These are phyloP conservation scores for Salpingus planirostris DNA, from an alignment of 2,888 invertebrate species.

Conservation along the genomic window DNA sequence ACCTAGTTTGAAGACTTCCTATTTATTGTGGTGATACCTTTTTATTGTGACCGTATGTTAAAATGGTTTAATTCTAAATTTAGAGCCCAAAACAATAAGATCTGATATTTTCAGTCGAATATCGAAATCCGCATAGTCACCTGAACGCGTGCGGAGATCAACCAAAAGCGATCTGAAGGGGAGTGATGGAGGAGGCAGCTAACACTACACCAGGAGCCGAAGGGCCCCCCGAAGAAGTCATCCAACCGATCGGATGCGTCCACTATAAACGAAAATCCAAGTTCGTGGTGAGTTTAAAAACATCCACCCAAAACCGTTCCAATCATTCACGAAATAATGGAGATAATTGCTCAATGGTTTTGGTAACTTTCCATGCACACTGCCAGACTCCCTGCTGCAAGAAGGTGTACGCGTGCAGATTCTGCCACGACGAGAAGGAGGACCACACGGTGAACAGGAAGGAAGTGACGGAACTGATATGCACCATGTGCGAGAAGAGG, in stretches of 20 bases:
- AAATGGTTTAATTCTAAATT: no score
- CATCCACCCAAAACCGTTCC: no score
- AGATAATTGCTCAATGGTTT: background rate
- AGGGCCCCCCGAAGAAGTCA: conserved; percentile 40
- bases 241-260: conserved; percentile 59
- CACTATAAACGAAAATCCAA: conserved; percentile 80
- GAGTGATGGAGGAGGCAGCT: conserved; percentile 23
- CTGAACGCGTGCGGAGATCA: no score
- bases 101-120: no score
- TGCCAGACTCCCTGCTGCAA: conserved; percentile 82
- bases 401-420: conserved; percentile 79
- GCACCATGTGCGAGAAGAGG: conserved; percentile 69
- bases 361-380: conserved; percentile 1
- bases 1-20: no score
- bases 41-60: no score
- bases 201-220: conserved; percentile 32
- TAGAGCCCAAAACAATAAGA: no score
- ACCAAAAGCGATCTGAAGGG: no score
- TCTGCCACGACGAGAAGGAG: conserved; percentile 84
- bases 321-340: no score
- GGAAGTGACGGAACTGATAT: conserved; percentile 73
- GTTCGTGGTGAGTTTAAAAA: conserved; percentile 62
- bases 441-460: conserved; percentile 77
- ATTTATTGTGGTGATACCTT: no score
- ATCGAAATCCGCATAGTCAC: no score